Conservation (phyloP, 2,888 invertebrate genomes). For the Trichogramma evanescens region DNA sequence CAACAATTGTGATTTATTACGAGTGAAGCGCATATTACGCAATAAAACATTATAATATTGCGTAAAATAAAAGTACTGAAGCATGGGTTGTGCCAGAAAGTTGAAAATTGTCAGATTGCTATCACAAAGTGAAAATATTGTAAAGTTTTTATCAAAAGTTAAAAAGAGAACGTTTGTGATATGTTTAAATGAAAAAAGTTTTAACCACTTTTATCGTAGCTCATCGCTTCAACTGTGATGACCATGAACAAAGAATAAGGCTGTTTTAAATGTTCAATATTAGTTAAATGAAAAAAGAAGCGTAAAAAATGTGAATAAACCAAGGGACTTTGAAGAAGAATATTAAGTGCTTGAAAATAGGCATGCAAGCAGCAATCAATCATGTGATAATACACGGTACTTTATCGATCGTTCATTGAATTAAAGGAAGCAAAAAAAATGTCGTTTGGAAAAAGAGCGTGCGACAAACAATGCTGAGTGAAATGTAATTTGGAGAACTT, state of each 20-base stretch:
- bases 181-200: not conserved
- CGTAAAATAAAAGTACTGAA: no score
- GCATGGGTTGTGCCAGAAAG: no score
- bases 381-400: slow-evolving; percentile 39
- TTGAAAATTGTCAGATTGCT: no score
- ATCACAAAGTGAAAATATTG: slow-evolving; percentile 1
- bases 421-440: no score
- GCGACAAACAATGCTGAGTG: not conserved
- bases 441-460: slow-evolving; percentile 9
- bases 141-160: not conserved
- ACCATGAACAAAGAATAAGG: slow-evolving; percentile 1
- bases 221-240: not conserved
- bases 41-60: no score
- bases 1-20: no score
- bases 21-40: no score
- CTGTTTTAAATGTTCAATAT: slow-evolving; percentile 19
- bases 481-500: not conserved
- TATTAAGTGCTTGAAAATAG: slow-evolving; percentile 16
- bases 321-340: not conserved
- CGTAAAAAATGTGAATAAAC: slow-evolving; percentile 6
- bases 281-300: slow-evolving; percentile 15
- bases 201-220: not conserved
- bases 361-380: slow-evolving; percentile 39
- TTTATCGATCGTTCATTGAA: no score
- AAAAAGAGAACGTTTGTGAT: not conserved